Percentiles rank a stretch among this genome's conserved stretches.
These are phyloP conservation scores for Maniola jurtina DNA, from an alignment of 1,140 invertebrate species.

Conservation along the genomic window DNA sequence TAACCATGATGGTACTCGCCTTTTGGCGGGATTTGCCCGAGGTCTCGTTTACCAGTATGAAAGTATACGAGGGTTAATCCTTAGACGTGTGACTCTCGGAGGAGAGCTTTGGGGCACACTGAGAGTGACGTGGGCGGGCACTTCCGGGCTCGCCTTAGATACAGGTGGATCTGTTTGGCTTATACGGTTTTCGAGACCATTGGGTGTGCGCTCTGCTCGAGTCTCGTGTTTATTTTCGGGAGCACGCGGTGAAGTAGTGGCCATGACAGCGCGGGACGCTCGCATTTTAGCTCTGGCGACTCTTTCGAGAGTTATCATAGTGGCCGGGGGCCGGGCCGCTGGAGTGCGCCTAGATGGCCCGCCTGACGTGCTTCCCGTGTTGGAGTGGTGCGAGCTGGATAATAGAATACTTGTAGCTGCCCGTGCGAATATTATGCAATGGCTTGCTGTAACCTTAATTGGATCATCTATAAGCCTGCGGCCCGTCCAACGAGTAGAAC, in stretches of 20 bases:
- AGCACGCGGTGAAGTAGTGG: slow-evolving; percentile 91
- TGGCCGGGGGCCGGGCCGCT: slow-evolving; percentile 80
- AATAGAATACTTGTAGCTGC: slow-evolving; percentile 60
- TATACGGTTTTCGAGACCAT: slow-evolving; percentile 91
- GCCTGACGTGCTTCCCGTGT: slow-evolving; percentile 87
- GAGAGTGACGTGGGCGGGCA: slow-evolving; percentile 87
- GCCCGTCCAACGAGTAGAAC: slow-evolving; percentile 84
- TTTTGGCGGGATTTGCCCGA: slow-evolving; percentile 92
- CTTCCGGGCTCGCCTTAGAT: slow-evolving; percentile 88
- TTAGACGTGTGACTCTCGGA: slow-evolving; percentile 92
- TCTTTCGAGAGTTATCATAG: slow-evolving; percentile 93
- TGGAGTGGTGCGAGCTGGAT: slow-evolving; percentile 86
- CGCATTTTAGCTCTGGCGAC: slow-evolving; percentile 94
- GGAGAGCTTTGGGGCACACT: slow-evolving; percentile 92
- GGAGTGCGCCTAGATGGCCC: slow-evolving; percentile 75
- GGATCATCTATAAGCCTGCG: slow-evolving; percentile 90
- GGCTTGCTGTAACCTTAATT: slow-evolving; percentile 79
- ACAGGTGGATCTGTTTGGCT: slow-evolving; percentile 99
- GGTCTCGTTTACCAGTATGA: slow-evolving; percentile 93
- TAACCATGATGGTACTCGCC: slow-evolving; percentile 90
- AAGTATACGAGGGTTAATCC: slow-evolving; percentile 85
- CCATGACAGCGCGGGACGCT: slow-evolving; percentile 63
- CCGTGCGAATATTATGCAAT: slow-evolving; percentile 56
- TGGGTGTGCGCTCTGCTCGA: slow-evolving; percentile 93
- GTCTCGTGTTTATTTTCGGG: slow-evolving; percentile 95